Evolutionary conservation across 2,113 vertebrate genomes (phyloP), one percentile per base, ranked within the genome.

Genomic region (Thymallus thymallus): DNA sequence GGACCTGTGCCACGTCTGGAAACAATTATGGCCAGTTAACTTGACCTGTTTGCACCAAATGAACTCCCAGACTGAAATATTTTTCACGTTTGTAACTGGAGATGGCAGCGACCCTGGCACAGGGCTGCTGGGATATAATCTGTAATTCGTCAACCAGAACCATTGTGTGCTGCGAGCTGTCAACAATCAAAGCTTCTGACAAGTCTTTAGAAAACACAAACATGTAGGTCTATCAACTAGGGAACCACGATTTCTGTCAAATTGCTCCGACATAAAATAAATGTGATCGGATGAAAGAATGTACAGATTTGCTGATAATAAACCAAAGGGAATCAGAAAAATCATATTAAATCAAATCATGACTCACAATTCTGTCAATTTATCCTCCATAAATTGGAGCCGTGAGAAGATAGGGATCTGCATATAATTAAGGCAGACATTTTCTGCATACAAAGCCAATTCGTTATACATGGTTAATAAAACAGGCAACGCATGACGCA

Each of bases 1-100:
- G 73, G 89, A 87, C 94, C 93, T 92, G 89, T 83, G 93, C 92
- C 93, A 92, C 94, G 94, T 96, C 96, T 98, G 96, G 96, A 96
- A 97, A 95, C 94, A 95, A 96, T 98, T 97, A 95, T 85, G 89
- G 87, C 90, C 92, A 84, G 95, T 97, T 96, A 96, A 96, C 93
- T 91, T 97, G 96, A 98, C 96, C 96, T 91, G 94, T 94, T 90
- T 91, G 94, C 95, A 92, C 95, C 93, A 94, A 93, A 94, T 95
- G 94, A 96, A 96, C 96, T 95, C 91, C 77, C 16, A 41, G 14
- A 51, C 48, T 51, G 48, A 51, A 51, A 51, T 51, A 51, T 51
- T 92, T 93, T 94, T 92, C 91, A 92, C 92, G 94, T 88, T 90
- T 93, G 92, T 90, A 90, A 92, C 87, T 89, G 77, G 92, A 91